Percentiles rank a stretch among this genome's conserved stretches.
These are phyloP conservation scores for Pomatorhinus ruficollis DNA, from an alignment of 2,113 vertebrate species.

Conservation along the genomic window DNA sequence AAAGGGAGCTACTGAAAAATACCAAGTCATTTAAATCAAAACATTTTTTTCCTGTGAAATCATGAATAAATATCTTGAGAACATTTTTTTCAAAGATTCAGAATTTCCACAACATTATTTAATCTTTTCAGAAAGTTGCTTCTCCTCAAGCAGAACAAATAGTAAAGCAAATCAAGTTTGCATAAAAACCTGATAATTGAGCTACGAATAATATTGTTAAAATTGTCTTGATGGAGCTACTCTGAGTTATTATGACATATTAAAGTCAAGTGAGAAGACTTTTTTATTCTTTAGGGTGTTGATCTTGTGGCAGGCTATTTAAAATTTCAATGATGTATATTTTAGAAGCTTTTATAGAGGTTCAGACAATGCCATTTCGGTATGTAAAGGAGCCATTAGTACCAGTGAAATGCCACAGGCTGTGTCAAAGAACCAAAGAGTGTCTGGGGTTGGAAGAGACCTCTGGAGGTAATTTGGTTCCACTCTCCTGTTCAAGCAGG, in stretches of 20 bases:
- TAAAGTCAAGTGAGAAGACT: neutral
- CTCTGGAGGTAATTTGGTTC: neutral
- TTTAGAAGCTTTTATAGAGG: neutral
- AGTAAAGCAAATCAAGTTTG: neutral
- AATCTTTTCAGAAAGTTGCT: neutral
- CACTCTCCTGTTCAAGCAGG: fast-evolving
- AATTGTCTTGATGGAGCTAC: neutral
- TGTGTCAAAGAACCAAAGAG: neutral
- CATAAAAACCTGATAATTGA: neutral
- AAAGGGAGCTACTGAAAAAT: neutral
- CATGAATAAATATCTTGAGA: neutral
- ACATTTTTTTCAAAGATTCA: neutral
- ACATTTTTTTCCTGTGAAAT: neutral
- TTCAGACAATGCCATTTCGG: neutral
- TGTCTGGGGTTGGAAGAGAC: neutral
- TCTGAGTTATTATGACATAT: neutral
- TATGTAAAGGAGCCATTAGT: neutral
- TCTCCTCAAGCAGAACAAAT: neutral
- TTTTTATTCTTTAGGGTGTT: neutral
- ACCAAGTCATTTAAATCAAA: neutral
- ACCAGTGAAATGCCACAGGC: neutral
- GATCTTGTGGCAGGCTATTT: neutral
- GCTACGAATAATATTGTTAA: neutral
- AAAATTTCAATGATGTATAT: neutral
- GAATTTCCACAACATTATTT: neutral